These are phyloP conservation scores for Macrosteles quadrilineatus DNA, from an alignment of 1,140 invertebrate species.

Conservation along the genomic window DNA sequence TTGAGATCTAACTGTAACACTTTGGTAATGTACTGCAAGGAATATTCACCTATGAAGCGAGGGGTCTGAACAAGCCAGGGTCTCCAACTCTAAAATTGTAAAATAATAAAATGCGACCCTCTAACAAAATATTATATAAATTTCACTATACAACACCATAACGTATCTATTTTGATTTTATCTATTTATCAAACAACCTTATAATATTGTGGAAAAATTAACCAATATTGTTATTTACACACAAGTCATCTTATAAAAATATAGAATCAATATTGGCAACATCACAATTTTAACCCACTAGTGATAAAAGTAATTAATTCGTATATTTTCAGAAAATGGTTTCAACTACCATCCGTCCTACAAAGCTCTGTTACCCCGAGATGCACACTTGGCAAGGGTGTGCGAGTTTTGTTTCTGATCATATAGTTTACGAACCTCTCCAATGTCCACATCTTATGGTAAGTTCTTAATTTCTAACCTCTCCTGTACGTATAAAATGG, in stretches of 20 bases:
- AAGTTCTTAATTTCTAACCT: background rate
- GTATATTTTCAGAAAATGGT: conserved; percentile 48
- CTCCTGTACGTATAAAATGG: background rate
- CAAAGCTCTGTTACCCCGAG: conserved; percentile 60
- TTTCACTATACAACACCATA: conserved; percentile 19
- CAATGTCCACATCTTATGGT: conserved; percentile 1
- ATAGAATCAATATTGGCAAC: conserved; percentile 18
- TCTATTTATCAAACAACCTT: conserved; percentile 11
- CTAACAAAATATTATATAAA: conserved; percentile 14
- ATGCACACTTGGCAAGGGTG: conserved; percentile 62
- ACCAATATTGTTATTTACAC: conserved; percentile 20
- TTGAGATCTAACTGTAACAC: conserved; percentile 10
- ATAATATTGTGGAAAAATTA: background rate
- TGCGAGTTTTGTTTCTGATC: conserved; percentile 61
- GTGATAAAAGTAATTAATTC: conserved; percentile 4
- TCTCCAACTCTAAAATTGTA: too few species aligned
- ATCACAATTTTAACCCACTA: background rate
- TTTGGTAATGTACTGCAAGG: conserved; percentile 4
- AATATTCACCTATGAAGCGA: too few species aligned
- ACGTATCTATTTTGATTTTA: background rate
- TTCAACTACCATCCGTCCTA: conserved; percentile 66
- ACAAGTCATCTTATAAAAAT: conserved; percentile 27
- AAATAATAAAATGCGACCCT: too few species aligned
- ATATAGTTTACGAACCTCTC: conserved; percentile 59
- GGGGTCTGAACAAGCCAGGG: too few species aligned